Evolutionary conservation across 2,797 vertebrate species (phyloP).

Genomic region (Cetoscarus ocellatus): DNA sequence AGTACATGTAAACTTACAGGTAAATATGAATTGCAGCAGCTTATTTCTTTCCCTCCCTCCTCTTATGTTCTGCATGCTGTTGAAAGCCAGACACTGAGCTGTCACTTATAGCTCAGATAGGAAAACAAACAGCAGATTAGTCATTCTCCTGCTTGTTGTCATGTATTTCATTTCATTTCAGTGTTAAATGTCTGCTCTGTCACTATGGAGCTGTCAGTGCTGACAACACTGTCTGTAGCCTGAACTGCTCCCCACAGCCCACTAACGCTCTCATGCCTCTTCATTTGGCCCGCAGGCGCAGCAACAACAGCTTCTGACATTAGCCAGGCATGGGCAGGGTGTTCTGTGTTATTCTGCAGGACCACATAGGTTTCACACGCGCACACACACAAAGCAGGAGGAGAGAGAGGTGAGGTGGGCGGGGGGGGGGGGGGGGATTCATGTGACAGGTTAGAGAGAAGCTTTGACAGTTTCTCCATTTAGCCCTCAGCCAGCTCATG

Average conservation of each 20-base stretch:
- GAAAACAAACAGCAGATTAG: conserved; percentile 78
- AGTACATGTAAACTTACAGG: too few species aligned
- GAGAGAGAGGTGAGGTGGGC: conserved; percentile 29
- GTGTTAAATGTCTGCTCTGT: conserved; percentile 75
- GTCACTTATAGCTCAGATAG: conserved; percentile 68
- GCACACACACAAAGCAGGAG: conserved; percentile 39
- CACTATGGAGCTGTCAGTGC: conserved; percentile 72
- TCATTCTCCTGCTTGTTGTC: conserved; percentile 70
- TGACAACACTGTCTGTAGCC: conserved; percentile 69
- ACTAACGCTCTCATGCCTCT: conserved; percentile 69
- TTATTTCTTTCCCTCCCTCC: conserved; percentile 26
- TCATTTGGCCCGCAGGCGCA: conserved; percentile 70
- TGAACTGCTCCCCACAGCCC: conserved; percentile 59
- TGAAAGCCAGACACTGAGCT: conserved; percentile 65
- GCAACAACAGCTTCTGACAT: conserved; percentile 77
- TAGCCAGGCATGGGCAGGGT: conserved; percentile 67
- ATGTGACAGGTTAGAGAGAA: conserved; percentile 79
- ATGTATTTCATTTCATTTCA: conserved; percentile 77
- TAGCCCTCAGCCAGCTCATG: conserved; percentile 71
- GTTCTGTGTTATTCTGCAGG: conserved; percentile 66
- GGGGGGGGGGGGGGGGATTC: conserved; percentile 24
- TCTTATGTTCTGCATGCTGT: conserved; percentile 43
- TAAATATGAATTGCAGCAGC: conserved; percentile 35
- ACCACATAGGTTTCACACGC: conserved; percentile 54
- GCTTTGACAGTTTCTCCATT: conserved; percentile 80